These are phyloP conservation scores for Tragelaphus oryx DNA, from an alignment of 2,797 vertebrate genomes.

Conservation along the genomic window DNA sequence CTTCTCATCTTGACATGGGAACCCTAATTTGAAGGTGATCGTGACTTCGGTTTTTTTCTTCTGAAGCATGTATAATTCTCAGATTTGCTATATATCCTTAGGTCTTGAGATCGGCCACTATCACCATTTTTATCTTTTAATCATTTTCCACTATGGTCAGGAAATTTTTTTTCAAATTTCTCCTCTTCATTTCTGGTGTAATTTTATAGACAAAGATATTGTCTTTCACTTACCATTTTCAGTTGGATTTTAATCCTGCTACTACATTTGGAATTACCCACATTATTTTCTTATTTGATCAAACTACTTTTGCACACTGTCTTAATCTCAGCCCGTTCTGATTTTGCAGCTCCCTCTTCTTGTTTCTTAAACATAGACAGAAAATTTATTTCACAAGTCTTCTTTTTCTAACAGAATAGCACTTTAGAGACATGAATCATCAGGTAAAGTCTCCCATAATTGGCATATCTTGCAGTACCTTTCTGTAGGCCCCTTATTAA, in stretches of 20 bases:
- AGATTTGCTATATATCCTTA: background rate
- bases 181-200: background rate
- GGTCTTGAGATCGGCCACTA: background rate
- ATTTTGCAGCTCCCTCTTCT: background rate
- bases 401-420: background rate
- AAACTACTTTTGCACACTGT: background rate
- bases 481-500: background rate
- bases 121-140: background rate
- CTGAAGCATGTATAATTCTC: background rate
- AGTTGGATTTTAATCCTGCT: background rate
- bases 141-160: background rate
- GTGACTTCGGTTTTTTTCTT: background rate
- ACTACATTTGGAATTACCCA: background rate
- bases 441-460: background rate
- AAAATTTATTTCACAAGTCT: background rate
- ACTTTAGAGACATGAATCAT: background rate
- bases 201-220: background rate
- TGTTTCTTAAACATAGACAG: background rate
- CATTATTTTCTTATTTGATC: background rate
- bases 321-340: background rate
- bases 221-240: background rate
- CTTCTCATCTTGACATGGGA: background rate
- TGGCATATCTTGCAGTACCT: background rate
- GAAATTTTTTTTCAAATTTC: background rate
- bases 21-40: background rate